Percentiles rank a stretch among this genome's conserved stretches.
These are phyloP conservation scores for Tonatia bakeri DNA, from an alignment of 2,113 vertebrate species.

Conservation along the genomic window DNA sequence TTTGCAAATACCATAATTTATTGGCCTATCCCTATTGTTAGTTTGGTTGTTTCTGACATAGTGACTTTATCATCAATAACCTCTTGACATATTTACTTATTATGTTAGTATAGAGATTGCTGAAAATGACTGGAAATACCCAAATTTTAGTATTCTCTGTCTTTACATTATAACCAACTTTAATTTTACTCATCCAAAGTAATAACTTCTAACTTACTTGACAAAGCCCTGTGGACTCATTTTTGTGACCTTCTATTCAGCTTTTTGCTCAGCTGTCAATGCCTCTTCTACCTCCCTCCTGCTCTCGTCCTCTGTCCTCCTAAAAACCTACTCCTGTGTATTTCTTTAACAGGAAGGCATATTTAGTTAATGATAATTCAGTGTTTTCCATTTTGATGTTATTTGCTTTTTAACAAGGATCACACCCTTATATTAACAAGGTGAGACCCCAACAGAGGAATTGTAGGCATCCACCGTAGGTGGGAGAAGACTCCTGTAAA, in stretches of 20 bases:
- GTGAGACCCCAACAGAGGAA: background rate
- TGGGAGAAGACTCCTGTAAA: background rate
- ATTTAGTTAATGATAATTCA: background rate
- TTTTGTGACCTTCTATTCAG: background rate
- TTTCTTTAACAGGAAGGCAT: background rate
- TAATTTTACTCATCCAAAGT: background rate
- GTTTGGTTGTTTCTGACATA: background rate
- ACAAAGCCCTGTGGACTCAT: background rate
- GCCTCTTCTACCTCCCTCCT: background rate
- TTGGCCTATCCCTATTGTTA: background rate
- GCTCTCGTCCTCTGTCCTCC: background rate
- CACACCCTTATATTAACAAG: background rate
- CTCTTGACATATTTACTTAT: background rate
- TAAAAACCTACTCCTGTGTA: background rate
- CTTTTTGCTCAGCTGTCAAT: background rate
- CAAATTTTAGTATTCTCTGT: background rate
- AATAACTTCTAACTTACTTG: background rate
- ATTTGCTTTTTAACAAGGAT: background rate
- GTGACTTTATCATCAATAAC: background rate
- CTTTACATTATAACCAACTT: background rate
- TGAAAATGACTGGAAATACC: slow-evolving; percentile 10
- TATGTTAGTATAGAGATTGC: background rate
- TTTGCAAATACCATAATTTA: background rate
- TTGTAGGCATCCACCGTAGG: background rate
- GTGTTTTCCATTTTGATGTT: background rate